Evolutionary conservation across 1,140 invertebrate genomes (phyloP).

Genomic region (Drosophila insularis): DNA sequence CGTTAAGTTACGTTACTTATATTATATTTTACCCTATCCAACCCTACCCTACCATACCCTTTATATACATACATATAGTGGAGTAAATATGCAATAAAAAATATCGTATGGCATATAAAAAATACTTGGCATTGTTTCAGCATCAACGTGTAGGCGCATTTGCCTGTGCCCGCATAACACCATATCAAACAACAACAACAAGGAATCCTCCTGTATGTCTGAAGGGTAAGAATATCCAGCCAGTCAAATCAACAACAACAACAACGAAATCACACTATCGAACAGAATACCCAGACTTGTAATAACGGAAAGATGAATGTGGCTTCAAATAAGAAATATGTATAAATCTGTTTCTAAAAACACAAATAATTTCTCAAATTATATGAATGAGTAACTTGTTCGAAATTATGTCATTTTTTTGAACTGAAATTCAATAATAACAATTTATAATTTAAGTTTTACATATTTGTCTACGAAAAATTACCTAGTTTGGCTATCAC

Average conservation of each 20-base stretch:
- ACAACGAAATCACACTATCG: constrained; percentile 62
- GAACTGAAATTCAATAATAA: too few relatives aligned
- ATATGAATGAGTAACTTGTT: too few relatives aligned
- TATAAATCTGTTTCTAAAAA: too few relatives aligned
- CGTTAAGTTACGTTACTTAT: constrained; percentile 62
- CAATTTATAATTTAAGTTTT: too few relatives aligned
- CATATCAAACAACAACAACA: constrained; percentile 17
- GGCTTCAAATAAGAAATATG: too few relatives aligned
- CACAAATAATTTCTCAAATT: too few relatives aligned
- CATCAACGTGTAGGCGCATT: constrained; percentile 68
- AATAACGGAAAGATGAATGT: too few relatives aligned
- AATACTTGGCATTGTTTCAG: constrained; percentile 74
- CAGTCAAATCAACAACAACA: constrained; percentile 29
- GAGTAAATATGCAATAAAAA: constrained; percentile 38
- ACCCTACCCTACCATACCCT: constrained; percentile 17
- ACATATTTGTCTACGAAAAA: too few relatives aligned
- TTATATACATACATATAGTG: constrained; percentile 27
- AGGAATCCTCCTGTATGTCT: constrained; percentile 34
- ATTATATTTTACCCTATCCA: constrained; percentile 28
- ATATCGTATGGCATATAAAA: constrained; percentile 59
- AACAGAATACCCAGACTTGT: constrained; percentile 2
- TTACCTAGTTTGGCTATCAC: too few relatives aligned
- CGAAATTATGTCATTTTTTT: too few relatives aligned
- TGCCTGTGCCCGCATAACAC: constrained; percentile 71
- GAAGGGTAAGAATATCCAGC: constrained; percentile 36